Base-by-base conservation (phyloP, 2,888 invertebrate genomes). In the Agrochola macilenta region DNA sequence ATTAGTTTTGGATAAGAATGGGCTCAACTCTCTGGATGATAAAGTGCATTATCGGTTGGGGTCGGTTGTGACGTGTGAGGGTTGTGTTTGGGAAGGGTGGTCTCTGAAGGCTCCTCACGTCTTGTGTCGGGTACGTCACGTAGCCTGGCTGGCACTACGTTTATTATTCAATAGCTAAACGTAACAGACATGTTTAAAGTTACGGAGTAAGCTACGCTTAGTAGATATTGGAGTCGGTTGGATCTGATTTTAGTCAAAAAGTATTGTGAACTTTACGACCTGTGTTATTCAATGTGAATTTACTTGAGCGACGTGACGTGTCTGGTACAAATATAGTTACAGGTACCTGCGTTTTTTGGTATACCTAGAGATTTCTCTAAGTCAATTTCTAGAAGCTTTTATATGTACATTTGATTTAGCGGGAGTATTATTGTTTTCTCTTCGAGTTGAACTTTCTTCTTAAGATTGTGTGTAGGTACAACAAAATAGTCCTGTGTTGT, bases 151-250 rank as follows among this genome's bases (percentile, higher is more conserved):
- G 91, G 90, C 92, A 87, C 91, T 90, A 91, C 94, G 94, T 94
- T 94, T 94, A 94, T 94, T 94, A 95, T 95, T 94, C 94, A 94
- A 93, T 94, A 93, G 92, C 92, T 92, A 93, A 93, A 93, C 92
- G 93, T 94, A 93, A 93, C 93, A 93, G 92, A 92, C 92, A 92
- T 93, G 93, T 93, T 93, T 92, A 88, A 89, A 87, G 82, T 82
- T 83, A 85, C 79, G 81, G 72, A 72, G 76, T 70, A 73, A 74
- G 84, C 82, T 86, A 86, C 86, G 79, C 82, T 89, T 84, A 86
- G 83, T 81, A 78, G 81, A 70, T 82, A 85, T 79, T 74, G 79
- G 82, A 80, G 83, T 84, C 79, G 64, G 80, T 86, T 69, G 75
- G 82, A 82, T 80, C 84, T 84, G 81, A 87, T 86, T 88, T 90